Base-by-base conservation (phyloP, 1,140 invertebrate genomes). In the Bombus fervidus region DNA sequence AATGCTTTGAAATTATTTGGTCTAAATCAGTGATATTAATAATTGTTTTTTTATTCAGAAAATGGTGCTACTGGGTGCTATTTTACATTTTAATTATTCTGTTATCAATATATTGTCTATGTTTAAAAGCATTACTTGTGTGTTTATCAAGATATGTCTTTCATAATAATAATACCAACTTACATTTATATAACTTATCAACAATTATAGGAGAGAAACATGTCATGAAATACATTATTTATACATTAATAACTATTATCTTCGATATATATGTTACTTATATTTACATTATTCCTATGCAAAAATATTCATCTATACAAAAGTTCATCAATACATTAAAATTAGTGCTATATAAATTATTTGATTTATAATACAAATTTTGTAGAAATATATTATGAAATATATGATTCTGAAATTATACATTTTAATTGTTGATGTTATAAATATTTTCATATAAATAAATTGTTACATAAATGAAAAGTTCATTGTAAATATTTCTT, bases 1-100 rank as follows among this genome's bases (percentile, higher is more conserved):
- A 99, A 99, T 95, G 98, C 98, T 83, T 96, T 99, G 57, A 98
- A 98, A 95, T 94, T 99, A 28, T 99, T 99, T 95, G 98, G 98
- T 41, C 95, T 99, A 77, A 98, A 97, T 93, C 97, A 97, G 96
- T 97, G 94, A 95, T 95, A 97, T 92, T 96, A 97, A 96, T 97
- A 53, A 72, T 64, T 28, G 34, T 72, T 34, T 64, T 64, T 64
- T 78, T 18, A 57, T 62, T 39, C 2, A 62, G 37, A 25, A 76
- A 77, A 83, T 86, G 89, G 89, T 91, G 89, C 89, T 90, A 91
- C 15, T 84, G 66, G 90, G 85, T 90, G 88, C 85, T 88, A 86
- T 71, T 79, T 76, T 57, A 86, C 53, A 86, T 43, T 88, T 85
- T 57, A 73, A 78, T 83, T 86, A 62, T 71, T 81, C 57, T 77